Evolutionary conservation across 2,888 invertebrate species (phyloP).

Genomic region (Rhabditophanes sp.): DNA sequence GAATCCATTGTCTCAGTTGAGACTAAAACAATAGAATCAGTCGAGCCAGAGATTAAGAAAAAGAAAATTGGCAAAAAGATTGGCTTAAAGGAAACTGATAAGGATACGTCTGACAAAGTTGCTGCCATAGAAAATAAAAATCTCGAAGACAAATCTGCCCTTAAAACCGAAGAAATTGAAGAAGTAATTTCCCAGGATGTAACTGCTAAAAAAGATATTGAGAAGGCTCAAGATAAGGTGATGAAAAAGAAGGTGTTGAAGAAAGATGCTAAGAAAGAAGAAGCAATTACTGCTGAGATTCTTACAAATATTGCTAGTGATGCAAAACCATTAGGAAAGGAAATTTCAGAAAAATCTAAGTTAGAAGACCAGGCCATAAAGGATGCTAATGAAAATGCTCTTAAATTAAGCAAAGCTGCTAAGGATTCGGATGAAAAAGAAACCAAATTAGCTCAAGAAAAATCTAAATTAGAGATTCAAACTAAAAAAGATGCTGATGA

Average conservation of each 20-base stretch:
- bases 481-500: conserved; percentile 7
- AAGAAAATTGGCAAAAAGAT: too few relatives aligned
- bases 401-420: conserved; percentile 4
- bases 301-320: conserved; percentile 2
- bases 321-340: conserved; percentile 3
- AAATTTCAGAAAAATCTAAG: not conserved
- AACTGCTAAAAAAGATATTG: conserved; percentile 5
- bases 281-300: conserved; percentile 4
- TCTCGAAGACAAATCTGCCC: conserved; percentile 6
- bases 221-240: conserved; percentile 8
- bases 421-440: conserved; percentile 10
- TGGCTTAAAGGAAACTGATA: conserved; percentile 3
- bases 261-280: conserved; percentile 6
- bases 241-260: conserved; percentile 1
- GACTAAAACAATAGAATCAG: too few relatives aligned
- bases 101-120: conserved; percentile 1
- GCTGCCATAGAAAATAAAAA: conserved; percentile 6
- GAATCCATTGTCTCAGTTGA: too few relatives aligned
- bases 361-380: conserved; percentile 5
- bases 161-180: conserved; percentile 6
- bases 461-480: conserved; percentile 10
- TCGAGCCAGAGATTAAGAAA: too few relatives aligned
- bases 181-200: conserved; percentile 6
- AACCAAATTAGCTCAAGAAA: conserved; percentile 10
- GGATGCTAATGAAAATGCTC: conserved; percentile 5